A percentile compares a stretch with the other conserved stretches of the same genome.
phyloP scores from a whole-genome alignment of 2,888 invertebrate species.

The Lasioglossum vierecki region DNA sequence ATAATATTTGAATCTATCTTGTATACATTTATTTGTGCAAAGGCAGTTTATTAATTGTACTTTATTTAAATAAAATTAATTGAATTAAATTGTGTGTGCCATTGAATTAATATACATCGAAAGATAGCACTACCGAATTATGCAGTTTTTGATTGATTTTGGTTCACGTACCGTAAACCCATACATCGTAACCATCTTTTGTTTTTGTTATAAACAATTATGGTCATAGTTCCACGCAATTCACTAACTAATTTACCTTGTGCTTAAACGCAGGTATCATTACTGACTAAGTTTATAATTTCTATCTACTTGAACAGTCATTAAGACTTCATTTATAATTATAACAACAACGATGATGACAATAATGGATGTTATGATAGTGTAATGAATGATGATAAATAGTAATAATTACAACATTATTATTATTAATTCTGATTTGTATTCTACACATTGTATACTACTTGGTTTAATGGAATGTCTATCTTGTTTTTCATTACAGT shows the following conservation, averaged over 20 bases:
- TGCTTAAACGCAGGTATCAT: constrained; percentile 56
- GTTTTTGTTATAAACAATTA: constrained; percentile 64
- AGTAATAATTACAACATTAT: constrained; percentile 64
- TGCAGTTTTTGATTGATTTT: constrained; percentile 58
- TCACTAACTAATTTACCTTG: constrained; percentile 65
- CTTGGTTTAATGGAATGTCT: constrained; percentile 67
- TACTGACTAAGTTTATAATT: constrained; percentile 60
- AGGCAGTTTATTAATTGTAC: constrained; percentile 61
- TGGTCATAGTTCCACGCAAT: constrained; percentile 61
- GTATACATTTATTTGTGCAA: constrained; percentile 51
- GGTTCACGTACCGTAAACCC: constrained; percentile 64
- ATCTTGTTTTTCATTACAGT: constrained; percentile 51
- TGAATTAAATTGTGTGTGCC: constrained; percentile 30
- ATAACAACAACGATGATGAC: constrained; percentile 73
- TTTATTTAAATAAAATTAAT: constrained; percentile 36
- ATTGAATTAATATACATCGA: constrained; percentile 34
- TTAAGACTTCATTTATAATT: constrained; percentile 63
- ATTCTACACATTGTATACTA: constrained; percentile 61
- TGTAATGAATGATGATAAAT: constrained; percentile 61
- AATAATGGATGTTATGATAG: constrained; percentile 61
- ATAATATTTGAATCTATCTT: constrained; percentile 33
- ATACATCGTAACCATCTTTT: constrained; percentile 60
- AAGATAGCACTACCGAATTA: constrained; percentile 35
- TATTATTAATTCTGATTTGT: constrained; percentile 58
- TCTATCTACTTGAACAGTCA: constrained; percentile 71